Base-by-base conservation (phyloP, 2,888 invertebrate genomes). In the Venusia cambrica region DNA sequence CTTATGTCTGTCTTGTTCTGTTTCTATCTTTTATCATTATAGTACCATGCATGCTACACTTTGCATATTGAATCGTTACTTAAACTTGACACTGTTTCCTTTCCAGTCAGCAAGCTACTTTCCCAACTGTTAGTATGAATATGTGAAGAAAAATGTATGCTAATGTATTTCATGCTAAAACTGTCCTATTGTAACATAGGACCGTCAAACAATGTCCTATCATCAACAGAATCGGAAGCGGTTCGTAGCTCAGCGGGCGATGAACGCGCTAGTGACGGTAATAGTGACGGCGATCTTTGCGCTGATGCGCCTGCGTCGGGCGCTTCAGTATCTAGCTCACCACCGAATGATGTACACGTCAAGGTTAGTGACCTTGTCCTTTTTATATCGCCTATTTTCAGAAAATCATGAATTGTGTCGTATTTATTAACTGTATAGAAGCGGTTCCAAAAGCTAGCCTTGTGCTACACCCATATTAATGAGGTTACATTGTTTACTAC, bases 271-370 rank as follows among this genome's bases (percentile, higher is more conserved):
- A 84, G 84, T 26, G 85, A 87, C 22, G 84, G 83, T n/a, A 84
- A 84, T 47, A 84, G 84, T 9, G 87, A 87, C 26, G 81, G 73
- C 0, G 84, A 87, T 48, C 59, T 70, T 3, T 78, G 84, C 4
- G 75, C 72, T 1, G 88, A 80, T 43, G 84, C 87, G 30, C 76
- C 76, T 6, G 83, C 77, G 28, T 84, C 83, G 28, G 89, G 80
- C 14, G 89, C 80, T 0, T 79, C 87, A 2, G 81, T 88, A 1
- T 85, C 89, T 44, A 87, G 88, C 65, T 89, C 89, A 8, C 87
- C 88, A 28, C 84, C 85, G 28, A 90, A 89, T 59, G 90, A 90
- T 44, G 61, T 35, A 21, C 40, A 35, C 12, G 19, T 54, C 27
- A 89, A 89, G 77, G 85, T 89, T 50, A 15, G 33, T 7, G 21